These are phyloP conservation scores for Lepidostoma basale DNA, from an alignment of 1,140 invertebrate species.

Conservation along the genomic window DNA sequence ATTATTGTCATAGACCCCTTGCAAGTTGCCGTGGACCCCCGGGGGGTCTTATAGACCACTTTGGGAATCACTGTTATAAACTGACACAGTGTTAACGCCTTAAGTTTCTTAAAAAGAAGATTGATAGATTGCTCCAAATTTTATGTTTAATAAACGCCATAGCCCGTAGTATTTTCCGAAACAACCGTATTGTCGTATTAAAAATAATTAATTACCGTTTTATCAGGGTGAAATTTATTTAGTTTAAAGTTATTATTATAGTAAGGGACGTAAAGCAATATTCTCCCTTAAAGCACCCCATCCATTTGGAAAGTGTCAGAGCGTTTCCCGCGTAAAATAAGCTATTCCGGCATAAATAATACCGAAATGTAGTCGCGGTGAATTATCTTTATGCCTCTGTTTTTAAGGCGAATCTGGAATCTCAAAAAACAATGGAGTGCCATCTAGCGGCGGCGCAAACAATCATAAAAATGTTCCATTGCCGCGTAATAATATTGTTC, in stretches of 20 bases:
- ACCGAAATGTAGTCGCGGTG: constrained; percentile 34
- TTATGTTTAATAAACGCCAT: no score
- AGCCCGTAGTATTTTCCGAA: no score
- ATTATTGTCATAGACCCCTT: no score
- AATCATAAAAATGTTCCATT: constrained; percentile 47
- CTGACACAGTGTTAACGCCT: no score
- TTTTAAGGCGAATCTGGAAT: constrained; percentile 42
- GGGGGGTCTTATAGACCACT: no score
- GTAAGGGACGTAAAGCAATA: constrained; percentile 9
- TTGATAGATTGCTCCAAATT: no score
- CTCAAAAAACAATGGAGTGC: constrained; percentile 45
- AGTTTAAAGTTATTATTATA: constrained; percentile 16
- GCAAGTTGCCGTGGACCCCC: no score
- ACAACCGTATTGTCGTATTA: no score
- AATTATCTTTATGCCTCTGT: constrained; percentile 46
- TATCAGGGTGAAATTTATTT: no score
- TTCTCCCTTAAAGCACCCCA: background rate
- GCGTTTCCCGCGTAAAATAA: constrained; percentile 25
- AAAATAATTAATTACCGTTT: no score
- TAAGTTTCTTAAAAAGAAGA: no score
- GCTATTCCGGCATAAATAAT: constrained; percentile 43
- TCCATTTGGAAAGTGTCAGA: constrained; percentile 7
- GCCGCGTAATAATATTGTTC: constrained; percentile 45
- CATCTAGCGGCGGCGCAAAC: constrained; percentile 35
- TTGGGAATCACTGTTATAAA: no score